Evolutionary conservation across 2,888 invertebrate genomes (phyloP), one percentile per base, ranked within the genome.

Genomic region (Linnaemya vulpina): DNA sequence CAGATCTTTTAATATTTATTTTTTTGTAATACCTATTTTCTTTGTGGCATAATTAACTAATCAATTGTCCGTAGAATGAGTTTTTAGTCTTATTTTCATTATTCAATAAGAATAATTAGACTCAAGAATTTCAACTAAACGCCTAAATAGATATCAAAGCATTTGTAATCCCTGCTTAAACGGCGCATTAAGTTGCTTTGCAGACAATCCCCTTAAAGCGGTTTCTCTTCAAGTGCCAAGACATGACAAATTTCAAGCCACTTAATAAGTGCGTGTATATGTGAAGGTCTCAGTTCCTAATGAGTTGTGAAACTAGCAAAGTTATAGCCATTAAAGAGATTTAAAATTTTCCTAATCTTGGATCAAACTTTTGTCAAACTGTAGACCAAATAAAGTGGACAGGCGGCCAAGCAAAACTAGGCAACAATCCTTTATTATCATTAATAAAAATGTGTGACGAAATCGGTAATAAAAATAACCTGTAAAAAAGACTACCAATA

Each of bases 281-380:
- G 10, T 30, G 25, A 10, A 10, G 15, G 22, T 55, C n/a, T 20
- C 35, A 51, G 35, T 51, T 1, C 1, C 9, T 70, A 15, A 3
- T 9, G 0, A 2, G 7, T 35, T 40, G 40, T 11, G 0, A 30
- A 13, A 13, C 17, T 58, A 8, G 5, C 3, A n/a, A 51, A 53
- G 17, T 55, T 46, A 43, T 35, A 46, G 1, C 17, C n/a, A 38
- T 62, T 20, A 8, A 15, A 20, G 7, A 20, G 49, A 60, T 49
- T 46, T 35, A 38, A 13, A 20, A 20, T 17, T n/a, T 10, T 51
- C 38, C 60, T 51, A 79, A 71, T 79, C 71, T 63, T 9, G 9
- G 78, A 20, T 71, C 17, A 71, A 71, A 22, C 60, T 49, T 62
- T 62, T 43, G 53, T 35, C 70, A 62, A 79, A 15, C 20, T 43